Conservation (phyloP, 2,888 invertebrate genomes). For the Himalopsyche anomala region DNA sequence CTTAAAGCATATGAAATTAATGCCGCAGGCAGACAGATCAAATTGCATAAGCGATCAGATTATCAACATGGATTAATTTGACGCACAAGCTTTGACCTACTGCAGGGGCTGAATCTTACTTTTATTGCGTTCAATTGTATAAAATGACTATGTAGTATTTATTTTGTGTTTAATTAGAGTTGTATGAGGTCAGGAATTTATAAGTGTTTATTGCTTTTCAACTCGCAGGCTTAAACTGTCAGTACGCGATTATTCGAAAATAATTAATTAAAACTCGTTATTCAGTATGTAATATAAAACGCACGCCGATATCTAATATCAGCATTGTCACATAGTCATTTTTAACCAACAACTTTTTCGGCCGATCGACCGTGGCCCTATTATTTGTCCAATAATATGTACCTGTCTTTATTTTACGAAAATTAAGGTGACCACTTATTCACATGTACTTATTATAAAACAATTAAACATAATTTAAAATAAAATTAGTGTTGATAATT, state of each 20-base stretch:
- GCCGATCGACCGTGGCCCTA: slow-evolving; percentile 30
- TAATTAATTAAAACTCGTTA: slow-evolving; percentile 23
- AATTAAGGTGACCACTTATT: not conserved
- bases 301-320: not conserved
- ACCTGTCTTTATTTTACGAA: not conserved
- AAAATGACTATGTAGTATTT: too few relatives aligned
- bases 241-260: not conserved
- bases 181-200: not conserved
- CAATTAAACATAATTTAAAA: too few relatives aligned
- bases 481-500: too few relatives aligned
- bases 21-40: too few relatives aligned
- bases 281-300: not conserved
- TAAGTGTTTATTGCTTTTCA: not conserved
- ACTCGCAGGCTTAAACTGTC: not conserved
- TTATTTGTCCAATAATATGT: not conserved
- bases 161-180: too few relatives aligned
- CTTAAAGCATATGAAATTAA: too few relatives aligned
- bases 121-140: too few relatives aligned
- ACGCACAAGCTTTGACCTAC: too few relatives aligned
- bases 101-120: too few relatives aligned
- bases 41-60: too few relatives aligned
- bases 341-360: slow-evolving; percentile 21
- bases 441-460: not conserved
- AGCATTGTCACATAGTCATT: slow-evolving; percentile 2
- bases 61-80: too few relatives aligned